Conservation (phyloP, 92 coral and sea anemone species). For the Montipora capitata region DNA sequence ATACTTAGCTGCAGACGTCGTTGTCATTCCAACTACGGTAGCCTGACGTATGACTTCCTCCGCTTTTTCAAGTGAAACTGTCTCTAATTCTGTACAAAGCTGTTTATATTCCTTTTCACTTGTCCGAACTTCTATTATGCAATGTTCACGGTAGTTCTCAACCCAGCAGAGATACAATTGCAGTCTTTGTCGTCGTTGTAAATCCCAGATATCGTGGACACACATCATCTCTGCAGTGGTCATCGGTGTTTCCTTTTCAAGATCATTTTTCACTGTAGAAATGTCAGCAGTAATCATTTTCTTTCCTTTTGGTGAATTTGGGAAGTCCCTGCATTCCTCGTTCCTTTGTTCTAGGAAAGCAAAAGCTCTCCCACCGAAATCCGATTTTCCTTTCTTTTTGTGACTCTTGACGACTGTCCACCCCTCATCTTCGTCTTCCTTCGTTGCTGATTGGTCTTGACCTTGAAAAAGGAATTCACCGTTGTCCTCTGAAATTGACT, state of each 20-base stretch:
- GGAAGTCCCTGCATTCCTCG: not conserved
- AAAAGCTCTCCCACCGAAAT: not conserved
- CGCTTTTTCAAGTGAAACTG: conserved; percentile 36
- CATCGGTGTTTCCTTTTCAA: conserved; percentile 24
- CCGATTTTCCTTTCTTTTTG: not conserved
- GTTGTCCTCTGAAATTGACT: not conserved
- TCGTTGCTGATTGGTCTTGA: no score
- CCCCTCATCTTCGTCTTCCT: not conserved
- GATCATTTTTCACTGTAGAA: not conserved
- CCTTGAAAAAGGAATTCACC: no score
- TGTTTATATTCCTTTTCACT: conserved; percentile 60
- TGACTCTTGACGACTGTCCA: not conserved
- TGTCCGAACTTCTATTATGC: conserved; percentile 16
- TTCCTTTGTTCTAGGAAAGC: not conserved
- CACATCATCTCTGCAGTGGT: conserved; percentile 43
- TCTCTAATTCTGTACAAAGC: conserved; percentile 38
- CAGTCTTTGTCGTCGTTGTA: conserved; percentile 49
- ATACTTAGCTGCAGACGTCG: conserved; percentile 84
- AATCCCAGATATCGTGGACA: conserved; percentile 65
- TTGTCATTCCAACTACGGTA: conserved; percentile 89
- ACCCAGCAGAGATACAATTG: conserved; percentile 80
- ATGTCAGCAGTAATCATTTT: not conserved
- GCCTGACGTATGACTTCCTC: conserved; percentile 65
- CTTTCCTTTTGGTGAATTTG: no score
- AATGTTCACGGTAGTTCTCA: conserved; percentile 45